Evolutionary conservation across 2,888 invertebrate genomes (phyloP), one percentile per base, ranked within the genome.

Genomic region (Tenodera sinensis): DNA sequence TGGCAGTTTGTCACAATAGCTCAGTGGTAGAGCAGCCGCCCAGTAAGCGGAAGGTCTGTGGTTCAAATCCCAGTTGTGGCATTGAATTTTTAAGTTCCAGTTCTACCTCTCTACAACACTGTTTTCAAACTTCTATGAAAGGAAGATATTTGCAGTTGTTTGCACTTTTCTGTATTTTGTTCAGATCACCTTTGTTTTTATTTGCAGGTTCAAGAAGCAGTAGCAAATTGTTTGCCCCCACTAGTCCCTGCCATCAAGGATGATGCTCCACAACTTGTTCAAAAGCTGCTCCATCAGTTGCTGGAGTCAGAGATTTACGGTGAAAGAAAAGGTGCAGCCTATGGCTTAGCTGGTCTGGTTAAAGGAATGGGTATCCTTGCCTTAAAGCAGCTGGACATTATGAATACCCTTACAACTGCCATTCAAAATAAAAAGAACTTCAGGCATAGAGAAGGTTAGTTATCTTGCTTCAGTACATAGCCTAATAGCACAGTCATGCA

Each of bases 341-440:
- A 99, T 93, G 99, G 99, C 20, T 95, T 99, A 89, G 99, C 99
- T 0, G 99, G 99, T 2, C 95, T 97, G 89, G 98, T 99, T 89
- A 99, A 99, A 93, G 99, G 99, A 0, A 96, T 99, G 93, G 99
- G 99, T 30, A 99, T 99, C 91, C 94, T 99, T 81, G 97, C 98
- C 0, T 94, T 99, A 89, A 99, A 99, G 92, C 98, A 99, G 92
- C 95, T 98, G 85, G 98, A 99, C 92, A 98, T 99, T 83, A 99
- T 99, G 98, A 97, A 97, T 3, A 97, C 97, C 91, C 94, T 99
- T 87, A 98, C 98, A 0, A 97, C 96, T 88, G 98, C 98, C 89
- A 98, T 99, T 91, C 98, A 98, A 92, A 98, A 99, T 93, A 99
- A 99, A 93, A 99, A 99, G 93, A 98, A 98, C 93, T 98, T 97